A percentile compares a stretch with the other conserved stretches of the same genome.
Conservation (phyloP, 2,888 invertebrate species). For the Epistrophe grossulariae region DNA sequence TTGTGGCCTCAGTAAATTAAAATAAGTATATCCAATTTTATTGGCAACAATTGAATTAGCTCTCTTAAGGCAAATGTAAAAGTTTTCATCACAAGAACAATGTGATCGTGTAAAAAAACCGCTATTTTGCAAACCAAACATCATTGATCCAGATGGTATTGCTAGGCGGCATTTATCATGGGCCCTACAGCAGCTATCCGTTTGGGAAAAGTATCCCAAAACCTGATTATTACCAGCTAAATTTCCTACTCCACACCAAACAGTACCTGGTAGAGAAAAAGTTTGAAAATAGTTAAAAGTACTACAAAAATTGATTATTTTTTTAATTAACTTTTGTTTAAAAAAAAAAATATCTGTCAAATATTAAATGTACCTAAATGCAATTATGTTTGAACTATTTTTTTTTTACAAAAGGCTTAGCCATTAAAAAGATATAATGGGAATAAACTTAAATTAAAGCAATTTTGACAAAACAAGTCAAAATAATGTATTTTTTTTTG, state of each 20-base stretch:
- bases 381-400: too few species aligned
- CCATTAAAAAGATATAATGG: too few species aligned
- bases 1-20: constrained; percentile 89
- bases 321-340: too few species aligned
- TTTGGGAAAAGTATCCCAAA: constrained; percentile 87
- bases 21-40: constrained; percentile 89
- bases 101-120: constrained; percentile 89
- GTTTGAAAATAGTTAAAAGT: too few species aligned
- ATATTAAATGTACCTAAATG: too few species aligned
- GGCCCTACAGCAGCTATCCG: constrained; percentile 88
- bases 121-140: constrained; percentile 87
- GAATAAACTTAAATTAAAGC: too few species aligned
- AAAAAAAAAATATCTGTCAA: too few species aligned
- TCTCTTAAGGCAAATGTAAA: constrained; percentile 87
- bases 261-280: constrained; percentile 87
- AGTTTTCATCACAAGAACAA: constrained; percentile 89
- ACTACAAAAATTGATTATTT: too few species aligned
- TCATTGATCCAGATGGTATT: constrained; percentile 85
- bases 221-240: constrained; percentile 86
- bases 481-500: too few species aligned
- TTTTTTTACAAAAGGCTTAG: too few species aligned
- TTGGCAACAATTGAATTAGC: constrained; percentile 85
- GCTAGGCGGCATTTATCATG: constrained; percentile 89
- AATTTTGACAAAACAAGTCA: too few species aligned
- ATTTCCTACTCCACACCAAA: constrained; percentile 90